Evolutionary conservation across 2,797 vertebrate genomes (phyloP), one percentile per base, ranked within the genome.

Genomic region (Nannoperca obscura): DNA sequence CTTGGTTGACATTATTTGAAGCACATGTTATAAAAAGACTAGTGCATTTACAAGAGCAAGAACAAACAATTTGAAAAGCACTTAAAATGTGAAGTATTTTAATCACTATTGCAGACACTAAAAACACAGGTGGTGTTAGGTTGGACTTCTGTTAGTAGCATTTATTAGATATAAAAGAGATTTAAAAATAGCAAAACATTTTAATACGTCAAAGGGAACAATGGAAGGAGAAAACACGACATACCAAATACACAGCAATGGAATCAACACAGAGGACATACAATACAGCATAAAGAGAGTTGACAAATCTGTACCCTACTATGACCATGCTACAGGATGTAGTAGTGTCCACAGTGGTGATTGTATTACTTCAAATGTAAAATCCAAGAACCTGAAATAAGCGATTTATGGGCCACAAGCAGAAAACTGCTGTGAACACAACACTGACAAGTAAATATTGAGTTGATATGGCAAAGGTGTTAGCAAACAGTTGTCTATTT

Each of bases 31-130:
- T 58, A 5, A 36, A 70, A 12, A 38, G 36, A 60, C 22, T 4
- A 5, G 17, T 3, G 12, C 22, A 38, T 69, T 58, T 47, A 11
- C 32, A 55, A 22, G 66, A 50, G 22, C 1, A 12, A 60, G 54
- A 40, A n/a, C 9, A 42, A 49, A 76, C 53, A 54, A 20, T 44
- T 0, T 46, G 46, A 70, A 57, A 71, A 68, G 12, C 22, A 50
- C 30, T 64, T 32, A 38, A 22, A 60, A 40, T 55, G 61, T 49
- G 22, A 47, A 72, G 32, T 9, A 60, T 64, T 75, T 64, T 22
- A 55, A 61, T 55, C 9, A 62, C 44, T 2, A 0, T 27, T 36
- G 24, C 42, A 55, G 54, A 50, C 12, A 17, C 50, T 15, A 22
- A 22, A 36, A 15, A 1, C 10, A 44, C 19, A 17, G 11, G 40